Base-by-base conservation (phyloP, 2,797 vertebrate genomes). In the Clamator glandarius region DNA sequence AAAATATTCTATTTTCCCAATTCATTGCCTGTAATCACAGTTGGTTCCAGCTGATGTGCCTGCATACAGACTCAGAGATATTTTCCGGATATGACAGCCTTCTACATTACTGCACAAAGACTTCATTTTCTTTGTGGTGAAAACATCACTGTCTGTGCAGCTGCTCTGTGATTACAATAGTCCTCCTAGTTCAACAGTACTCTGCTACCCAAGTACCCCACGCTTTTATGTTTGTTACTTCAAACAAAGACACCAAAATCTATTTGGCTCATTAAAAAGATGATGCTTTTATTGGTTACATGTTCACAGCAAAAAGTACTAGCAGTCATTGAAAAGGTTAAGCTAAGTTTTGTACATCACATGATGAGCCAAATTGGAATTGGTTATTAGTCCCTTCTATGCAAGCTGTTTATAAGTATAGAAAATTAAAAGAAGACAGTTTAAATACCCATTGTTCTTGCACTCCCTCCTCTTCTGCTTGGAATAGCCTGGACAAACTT, bases 151-250 rank as follows among this genome's bases (percentile, higher is more conserved):
- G 85, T 86, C 87, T 69, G 69, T 16, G 89, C 96, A 96, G 96
- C 96, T 96, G 96, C 79, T 93, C 79, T 59, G 69, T 0, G 28
- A 95, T 94, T 88, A 96, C 96, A 96, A 94, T 88, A 94, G 91
- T 21, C 46, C 64, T 85, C 19, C 87, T 58, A 74, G 82, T 77
- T 77, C 89, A 93, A 86, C 87, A 83, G 61, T 68, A 75, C 61
- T 68, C 57, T 75, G 82, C 64, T 72, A 66, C 54, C 76, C 92
- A 75, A 83, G 76, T 46, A 73, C 21, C 41, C 54, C 67, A 74
- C 4, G 48, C 46, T 81, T 73, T 58, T 63, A 87, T 42, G 62
- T 72, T 81, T n/a, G 73, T 84, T 51, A 72, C 62, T 92, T 86
- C 64, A 83, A 90, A 91, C 42, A 90, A 76, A 76, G 75, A 3